A percentile compares a stretch with the other conserved stretches of the same genome.
Conservation (phyloP, 2,888 invertebrate genomes). For the Drosophila melanosoma region DNA sequence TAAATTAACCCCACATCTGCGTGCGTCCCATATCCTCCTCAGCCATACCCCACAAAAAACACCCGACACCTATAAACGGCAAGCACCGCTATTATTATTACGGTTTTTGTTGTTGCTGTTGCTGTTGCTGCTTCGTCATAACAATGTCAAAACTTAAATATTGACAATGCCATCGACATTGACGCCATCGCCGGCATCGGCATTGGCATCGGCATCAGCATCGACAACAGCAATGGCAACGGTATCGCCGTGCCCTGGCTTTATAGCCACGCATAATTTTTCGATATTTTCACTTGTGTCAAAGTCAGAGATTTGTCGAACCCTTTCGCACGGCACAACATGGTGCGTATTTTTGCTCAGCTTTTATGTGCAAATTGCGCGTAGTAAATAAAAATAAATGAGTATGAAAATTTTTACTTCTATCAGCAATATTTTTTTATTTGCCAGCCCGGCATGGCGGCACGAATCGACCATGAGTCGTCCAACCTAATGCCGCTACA, state of each 20-base stretch:
- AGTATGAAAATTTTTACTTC: constrained; percentile 80
- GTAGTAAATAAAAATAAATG: constrained; percentile 82
- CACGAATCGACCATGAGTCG: constrained; percentile 9
- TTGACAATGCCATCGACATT: constrained; percentile 73
- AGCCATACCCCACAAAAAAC: not conserved
- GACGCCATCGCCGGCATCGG: constrained; percentile 37
- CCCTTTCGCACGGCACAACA: constrained; percentile 61
- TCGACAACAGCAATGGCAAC: constrained; percentile 12
- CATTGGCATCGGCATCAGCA: constrained; percentile 17
- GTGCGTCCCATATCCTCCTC: not conserved
- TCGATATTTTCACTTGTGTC: constrained; percentile 72
- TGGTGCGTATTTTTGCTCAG: constrained; percentile 44
- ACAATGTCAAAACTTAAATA: constrained; percentile 80
- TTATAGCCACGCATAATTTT: constrained; percentile 75
- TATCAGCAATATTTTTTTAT: constrained; percentile 78
- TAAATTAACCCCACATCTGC: constrained; percentile 69
- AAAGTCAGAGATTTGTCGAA: constrained; percentile 68
- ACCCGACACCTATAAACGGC: constrained; percentile 45
- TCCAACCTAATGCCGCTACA: constrained; percentile 40
- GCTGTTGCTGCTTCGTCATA: constrained; percentile 53
- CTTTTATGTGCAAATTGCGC: constrained; percentile 78
- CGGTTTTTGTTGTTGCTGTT: constrained; percentile 38
- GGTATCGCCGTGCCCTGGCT: constrained; percentile 60
- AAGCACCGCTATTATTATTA: constrained; percentile 27
- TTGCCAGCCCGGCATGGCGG: constrained; percentile 54